Conservation (phyloP, 2,888 invertebrate species). For the Cenopis cana region DNA sequence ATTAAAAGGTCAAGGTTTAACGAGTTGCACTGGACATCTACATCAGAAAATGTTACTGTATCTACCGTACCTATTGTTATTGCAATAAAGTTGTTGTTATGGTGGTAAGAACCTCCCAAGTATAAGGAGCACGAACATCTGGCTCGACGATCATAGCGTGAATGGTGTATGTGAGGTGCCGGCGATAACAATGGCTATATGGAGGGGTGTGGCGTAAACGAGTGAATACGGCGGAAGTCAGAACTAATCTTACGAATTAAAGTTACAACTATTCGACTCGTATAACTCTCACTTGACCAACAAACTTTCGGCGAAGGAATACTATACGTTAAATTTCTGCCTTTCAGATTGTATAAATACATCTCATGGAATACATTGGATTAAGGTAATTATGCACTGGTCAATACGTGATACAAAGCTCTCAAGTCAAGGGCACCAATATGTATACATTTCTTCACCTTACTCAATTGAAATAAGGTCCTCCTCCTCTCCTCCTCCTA, state of each 20-base stretch:
- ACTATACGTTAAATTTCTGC: too few species aligned
- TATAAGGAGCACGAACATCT: constrained; percentile 4
- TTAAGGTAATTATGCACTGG: too few species aligned
- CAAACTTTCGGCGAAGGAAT: too few species aligned
- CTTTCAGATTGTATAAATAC: too few species aligned
- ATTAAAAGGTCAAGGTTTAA: constrained; percentile 40
- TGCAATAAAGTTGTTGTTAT: neutral
- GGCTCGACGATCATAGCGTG: constrained; percentile 24
- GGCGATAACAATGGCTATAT: constrained; percentile 61
- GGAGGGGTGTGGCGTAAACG: constrained; percentile 46
- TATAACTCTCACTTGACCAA: too few species aligned
- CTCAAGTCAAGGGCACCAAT: too few species aligned
- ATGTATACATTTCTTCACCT: too few species aligned
- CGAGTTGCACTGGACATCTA: constrained; percentile 17
- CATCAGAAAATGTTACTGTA: neutral
- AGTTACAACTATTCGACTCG: neutral
- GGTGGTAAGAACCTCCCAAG: neutral
- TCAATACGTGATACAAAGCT: too few species aligned
- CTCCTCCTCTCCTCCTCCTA: too few species aligned
- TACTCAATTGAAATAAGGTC: too few species aligned
- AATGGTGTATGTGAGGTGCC: constrained; percentile 45
- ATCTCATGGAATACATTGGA: too few species aligned
- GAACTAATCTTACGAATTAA: neutral
- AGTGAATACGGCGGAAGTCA: constrained; percentile 11
- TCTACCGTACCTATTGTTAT: neutral